A percentile compares a stretch with the other conserved stretches of the same genome.
Evolutionary conservation across 2,888 invertebrate genomes (phyloP).

Genomic region (Ochropleura plecta): DNA sequence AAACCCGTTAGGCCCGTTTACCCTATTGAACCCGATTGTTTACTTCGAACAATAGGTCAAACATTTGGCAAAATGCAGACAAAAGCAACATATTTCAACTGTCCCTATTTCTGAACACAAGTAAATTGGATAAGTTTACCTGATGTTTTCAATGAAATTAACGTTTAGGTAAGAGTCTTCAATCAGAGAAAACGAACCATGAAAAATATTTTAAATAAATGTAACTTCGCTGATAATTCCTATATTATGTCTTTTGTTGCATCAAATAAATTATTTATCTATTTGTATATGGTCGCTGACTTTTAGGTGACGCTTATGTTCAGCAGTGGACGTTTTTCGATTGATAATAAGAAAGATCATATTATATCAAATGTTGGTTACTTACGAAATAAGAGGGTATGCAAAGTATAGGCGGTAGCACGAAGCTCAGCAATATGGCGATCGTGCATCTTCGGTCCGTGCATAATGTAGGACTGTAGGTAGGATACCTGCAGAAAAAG

Average conservation of each 20-base stretch:
- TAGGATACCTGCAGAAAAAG: slow-evolving; percentile 76
- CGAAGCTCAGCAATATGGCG: slow-evolving; percentile 94
- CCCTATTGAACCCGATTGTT: too few species aligned
- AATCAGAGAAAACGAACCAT: not conserved
- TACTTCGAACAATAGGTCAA: too few species aligned
- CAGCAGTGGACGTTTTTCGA: not conserved
- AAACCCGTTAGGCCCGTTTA: too few species aligned
- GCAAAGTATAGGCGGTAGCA: slow-evolving; percentile 95
- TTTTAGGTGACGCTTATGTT: too few species aligned
- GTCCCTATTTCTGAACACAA: not conserved
- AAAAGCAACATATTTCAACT: not conserved
- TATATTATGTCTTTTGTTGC: too few species aligned
- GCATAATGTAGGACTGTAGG: slow-evolving; percentile 88
- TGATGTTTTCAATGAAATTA: not conserved
- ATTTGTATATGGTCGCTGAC: not conserved
- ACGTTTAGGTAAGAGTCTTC: not conserved
- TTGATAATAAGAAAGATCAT: not conserved
- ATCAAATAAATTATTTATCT: too few species aligned
- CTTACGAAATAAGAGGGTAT: slow-evolving; percentile 95
- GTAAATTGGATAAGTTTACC: not conserved
- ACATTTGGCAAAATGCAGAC: too few species aligned
- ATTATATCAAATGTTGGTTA: slow-evolving; percentile 61
- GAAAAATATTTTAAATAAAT: not conserved
- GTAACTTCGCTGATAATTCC: not conserved
- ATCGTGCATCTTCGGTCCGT: slow-evolving; percentile 94